phyloP scores from a whole-genome alignment of 2,113 vertebrate genomes.

The Circaetus cinerascens region DNA sequence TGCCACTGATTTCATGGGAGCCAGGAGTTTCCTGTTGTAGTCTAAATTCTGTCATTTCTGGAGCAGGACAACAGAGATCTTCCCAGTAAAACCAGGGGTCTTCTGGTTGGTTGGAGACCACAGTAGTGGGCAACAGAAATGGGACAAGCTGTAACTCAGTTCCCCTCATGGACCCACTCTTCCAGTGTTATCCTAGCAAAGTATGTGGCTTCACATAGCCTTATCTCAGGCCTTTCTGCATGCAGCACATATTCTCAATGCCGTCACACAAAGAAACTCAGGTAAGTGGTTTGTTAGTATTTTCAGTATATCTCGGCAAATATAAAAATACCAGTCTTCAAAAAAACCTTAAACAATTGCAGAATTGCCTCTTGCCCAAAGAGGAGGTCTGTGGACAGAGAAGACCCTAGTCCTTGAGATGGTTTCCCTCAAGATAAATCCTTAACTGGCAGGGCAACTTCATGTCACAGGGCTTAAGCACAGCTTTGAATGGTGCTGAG shows the following conservation, averaged over 20 bases:
- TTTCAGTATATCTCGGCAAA: neutral
- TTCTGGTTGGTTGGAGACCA: neutral
- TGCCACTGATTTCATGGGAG: neutral
- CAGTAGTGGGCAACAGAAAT: neutral
- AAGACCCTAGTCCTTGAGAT: neutral
- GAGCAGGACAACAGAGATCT: neutral
- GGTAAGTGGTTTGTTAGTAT: neutral
- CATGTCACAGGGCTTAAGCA: neutral
- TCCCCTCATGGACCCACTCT: neutral
- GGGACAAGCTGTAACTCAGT: neutral
- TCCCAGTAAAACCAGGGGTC: neutral
- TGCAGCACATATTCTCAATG: neutral
- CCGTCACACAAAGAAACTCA: neutral
- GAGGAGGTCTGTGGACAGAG: neutral
- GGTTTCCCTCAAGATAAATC: neutral
- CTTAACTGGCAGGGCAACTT: neutral
- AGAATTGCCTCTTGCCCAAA: neutral
- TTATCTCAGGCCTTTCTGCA: neutral
- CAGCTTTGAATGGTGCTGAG: neutral
- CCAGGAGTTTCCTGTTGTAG: neutral
- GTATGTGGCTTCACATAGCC: accelerated
- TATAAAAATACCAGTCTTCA: neutral
- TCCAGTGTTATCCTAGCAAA: neutral
- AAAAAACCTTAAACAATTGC: neutral
- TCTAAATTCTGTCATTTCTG: neutral